phyloP scores from a whole-genome alignment of 2,888 invertebrate species.

The Cataglyphis albicans region DNA sequence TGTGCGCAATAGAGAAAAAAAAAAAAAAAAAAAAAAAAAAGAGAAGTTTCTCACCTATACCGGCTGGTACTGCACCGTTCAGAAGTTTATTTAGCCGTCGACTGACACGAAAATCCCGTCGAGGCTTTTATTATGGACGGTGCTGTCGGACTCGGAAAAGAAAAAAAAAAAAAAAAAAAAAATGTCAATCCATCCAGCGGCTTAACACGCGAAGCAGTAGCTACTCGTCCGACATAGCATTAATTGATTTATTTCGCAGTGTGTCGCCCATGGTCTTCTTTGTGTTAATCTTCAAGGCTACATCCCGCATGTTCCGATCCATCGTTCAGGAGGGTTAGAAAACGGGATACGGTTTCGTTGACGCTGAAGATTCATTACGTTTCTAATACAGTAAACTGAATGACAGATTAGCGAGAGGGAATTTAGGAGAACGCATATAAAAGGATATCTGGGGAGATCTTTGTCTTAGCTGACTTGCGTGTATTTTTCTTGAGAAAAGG shows the following conservation, averaged over 20 bases:
- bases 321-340: constrained; percentile 44
- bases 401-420: constrained; percentile 40
- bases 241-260: constrained; percentile 73
- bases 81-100: constrained; percentile 74
- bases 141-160: constrained; percentile 19
- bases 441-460: constrained; percentile 20
- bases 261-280: constrained; percentile 13
- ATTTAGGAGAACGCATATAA: not conserved
- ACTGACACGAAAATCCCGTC: constrained; percentile 75
- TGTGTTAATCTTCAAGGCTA: constrained; percentile 58
- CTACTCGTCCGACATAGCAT: constrained; percentile 37
- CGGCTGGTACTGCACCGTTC: constrained; percentile 54
- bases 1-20: constrained; percentile 20
- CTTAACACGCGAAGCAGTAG: constrained; percentile 60
- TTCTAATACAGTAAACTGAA: constrained; percentile 34
- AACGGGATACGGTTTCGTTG: constrained; percentile 45
- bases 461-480: constrained; percentile 45
- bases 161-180: constrained; percentile 44
- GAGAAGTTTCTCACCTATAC: constrained; percentile 55
- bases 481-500: constrained; percentile 25
- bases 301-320: constrained; percentile 49
- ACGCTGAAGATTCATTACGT: constrained; percentile 47
- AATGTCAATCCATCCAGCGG: constrained; percentile 62
- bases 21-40: constrained; percentile 39
- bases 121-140: constrained; percentile 70